A percentile compares a stretch with the other conserved stretches of the same genome.
These are phyloP conservation scores for Drosophila chauvacae DNA, from an alignment of 1,140 invertebrate species.

Conservation along the genomic window DNA sequence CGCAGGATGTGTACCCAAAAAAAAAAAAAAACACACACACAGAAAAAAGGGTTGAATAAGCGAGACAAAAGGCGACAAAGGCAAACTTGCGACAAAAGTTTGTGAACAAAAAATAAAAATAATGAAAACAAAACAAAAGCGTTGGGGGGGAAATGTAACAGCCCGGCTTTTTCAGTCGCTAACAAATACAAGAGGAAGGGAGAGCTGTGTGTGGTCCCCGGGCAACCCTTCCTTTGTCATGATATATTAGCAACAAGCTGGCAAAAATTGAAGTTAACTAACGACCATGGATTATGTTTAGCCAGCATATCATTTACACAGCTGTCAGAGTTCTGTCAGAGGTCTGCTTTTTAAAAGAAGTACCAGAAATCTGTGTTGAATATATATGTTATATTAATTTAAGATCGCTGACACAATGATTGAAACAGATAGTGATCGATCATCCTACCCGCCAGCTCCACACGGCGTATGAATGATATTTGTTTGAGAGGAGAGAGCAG, in stretches of 20 bases:
- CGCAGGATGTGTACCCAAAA: constrained; percentile 33
- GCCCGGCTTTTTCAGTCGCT: constrained; percentile 39
- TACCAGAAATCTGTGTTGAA: not conserved
- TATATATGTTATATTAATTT: constrained; percentile 1
- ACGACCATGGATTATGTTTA: not conserved
- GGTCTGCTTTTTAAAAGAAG: not conserved
- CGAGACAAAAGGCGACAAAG: constrained; percentile 54
- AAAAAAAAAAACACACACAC: constrained; percentile 8
- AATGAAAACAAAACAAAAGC: constrained; percentile 7
- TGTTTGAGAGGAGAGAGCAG: not conserved
- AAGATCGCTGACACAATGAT: not conserved
- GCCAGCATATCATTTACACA: constrained; percentile 38
- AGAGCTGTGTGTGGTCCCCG: not conserved
- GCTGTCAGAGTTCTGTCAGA: not conserved
- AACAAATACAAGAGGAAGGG: not conserved
- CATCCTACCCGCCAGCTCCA: constrained; percentile 1
- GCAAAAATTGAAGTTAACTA: constrained; percentile 56
- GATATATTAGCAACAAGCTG: constrained; percentile 68
- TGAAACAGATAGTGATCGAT: constrained; percentile 3
- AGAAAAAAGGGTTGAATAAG: constrained; percentile 63
- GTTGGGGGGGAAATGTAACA: constrained; percentile 28
- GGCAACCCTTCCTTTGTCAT: constrained; percentile 59
- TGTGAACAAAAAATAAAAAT: constrained; percentile 15
- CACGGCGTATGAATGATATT: constrained; percentile 57
- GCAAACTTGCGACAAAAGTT: constrained; percentile 68